A percentile compares a stretch with the other conserved stretches of the same genome.
These are phyloP conservation scores for Scarus forsteni DNA, from an alignment of 2,797 vertebrate genomes.

Conservation along the genomic window DNA sequence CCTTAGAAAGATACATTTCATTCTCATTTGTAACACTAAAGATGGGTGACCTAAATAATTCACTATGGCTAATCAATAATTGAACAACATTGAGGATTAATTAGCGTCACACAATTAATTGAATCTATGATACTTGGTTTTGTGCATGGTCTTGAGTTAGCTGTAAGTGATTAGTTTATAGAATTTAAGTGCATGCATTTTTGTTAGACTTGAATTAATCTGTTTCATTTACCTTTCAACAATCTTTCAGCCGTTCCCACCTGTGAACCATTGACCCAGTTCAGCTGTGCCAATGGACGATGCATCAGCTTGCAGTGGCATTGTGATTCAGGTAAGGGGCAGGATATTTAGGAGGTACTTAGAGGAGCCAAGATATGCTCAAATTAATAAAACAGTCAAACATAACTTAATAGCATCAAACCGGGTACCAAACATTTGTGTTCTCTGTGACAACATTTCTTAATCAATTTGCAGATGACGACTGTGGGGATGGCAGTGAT, in stretches of 20 bases:
- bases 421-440: neutral
- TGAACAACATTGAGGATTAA: too few relatives aligned
- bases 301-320: constrained; percentile 96
- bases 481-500: constrained; percentile 96
- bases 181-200: neutral
- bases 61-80: too few relatives aligned
- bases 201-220: neutral
- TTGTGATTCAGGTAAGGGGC: constrained; percentile 92
- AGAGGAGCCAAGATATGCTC: neutral
- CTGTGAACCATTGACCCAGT: constrained; percentile 92
- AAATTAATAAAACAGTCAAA: neutral
- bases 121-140: neutral
- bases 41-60: too few relatives aligned
- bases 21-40: too few relatives aligned
- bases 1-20: too few relatives aligned
- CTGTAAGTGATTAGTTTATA: neutral
- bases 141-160: neutral
- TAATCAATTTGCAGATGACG: constrained; percentile 86
- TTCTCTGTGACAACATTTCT: neutral
- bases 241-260: constrained; percentile 91
- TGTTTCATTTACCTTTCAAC: constrained; percentile 15
- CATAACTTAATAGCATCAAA: neutral
- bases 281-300: constrained; percentile 93
- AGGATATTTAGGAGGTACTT: neutral
- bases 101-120: too few relatives aligned